Evolutionary conservation across 1,140 invertebrate species (phyloP), one percentile per base, ranked within the genome.

Genomic region (Planococcus citri): DNA sequence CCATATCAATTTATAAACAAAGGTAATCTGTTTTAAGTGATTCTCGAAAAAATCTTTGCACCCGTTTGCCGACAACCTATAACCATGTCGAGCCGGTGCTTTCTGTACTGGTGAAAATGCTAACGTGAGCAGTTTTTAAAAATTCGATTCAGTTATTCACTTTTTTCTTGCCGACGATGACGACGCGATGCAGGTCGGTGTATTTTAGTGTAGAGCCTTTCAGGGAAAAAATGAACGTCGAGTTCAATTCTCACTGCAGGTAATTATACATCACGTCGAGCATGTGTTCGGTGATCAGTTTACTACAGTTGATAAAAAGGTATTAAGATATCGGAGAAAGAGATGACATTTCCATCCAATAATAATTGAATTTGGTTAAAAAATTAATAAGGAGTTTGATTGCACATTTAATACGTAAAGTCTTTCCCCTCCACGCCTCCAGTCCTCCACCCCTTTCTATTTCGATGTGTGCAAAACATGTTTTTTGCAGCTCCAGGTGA

Each of bases 21-120:
- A 51, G 41, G 41, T 51, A 51, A 51, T 51, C 41, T 51, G 10
- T 51, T 51, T 51, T 51, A 51, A 51, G 41, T 51, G 41, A 51
- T 51, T 51, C 41, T 51, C 41, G 41, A 51, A 20, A 51, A 51
- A 51, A 51, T 51, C 41, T 51, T 51, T 9, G 33, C 14, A 51
- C 41, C 6, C 10, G 41, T 51, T 17, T 20, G n/a, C 12, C n/a
- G 41, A 20, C 10, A 51, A 20, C 10, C 2, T n/a, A n/a, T n/a
- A 17, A 51, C 12, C 12, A 3, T 51, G 33, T 37, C 33, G 41
- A 51, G 17, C 41, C 33, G 33, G n/a, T 51, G 10, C 41, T 9
- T 17, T 17, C 41, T n/a, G n/a, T n/a, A 17, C 41, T 3, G n/a
- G 6, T 3, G 17, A 17, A 51, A 51, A 6, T 51, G 10, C 4